Base-by-base conservation (phyloP, 1,140 invertebrate species). In the Ctenoplectra terminalis region DNA sequence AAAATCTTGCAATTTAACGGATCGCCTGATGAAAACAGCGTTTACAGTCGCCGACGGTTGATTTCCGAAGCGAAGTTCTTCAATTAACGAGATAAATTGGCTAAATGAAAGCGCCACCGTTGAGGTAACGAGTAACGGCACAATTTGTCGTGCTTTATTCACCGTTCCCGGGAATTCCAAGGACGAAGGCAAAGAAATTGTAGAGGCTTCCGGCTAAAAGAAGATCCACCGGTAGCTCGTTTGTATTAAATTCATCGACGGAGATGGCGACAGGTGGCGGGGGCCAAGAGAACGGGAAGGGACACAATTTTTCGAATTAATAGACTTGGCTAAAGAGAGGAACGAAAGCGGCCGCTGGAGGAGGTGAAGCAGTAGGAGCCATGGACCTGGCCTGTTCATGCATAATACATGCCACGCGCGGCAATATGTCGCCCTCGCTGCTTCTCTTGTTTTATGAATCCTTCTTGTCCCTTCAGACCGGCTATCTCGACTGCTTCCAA, bases 351-450 rank as follows among this genome's bases (percentile, higher is more conserved):
- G 58, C 6, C 15, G 40, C 0, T 7, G 26, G 23, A 15, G 50
- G n/a, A 67, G 37, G 1, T 11, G 56, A 43, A 50, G 71, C 52
- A 40, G 52, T 34, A 60, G 48, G 40, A 40, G 46, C 50, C n/a
- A 23, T 40, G 50, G 67, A 31, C 70, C 79, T 64, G 73, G 74
- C 56, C 76, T 76, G 69, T 86, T 93, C 91, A 92, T 93, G 90
- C 91, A 93, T 93, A 92, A 93, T 91, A 89, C 92, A 93, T 93
- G 83, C 77, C 83, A 87, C 90, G 86, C 82, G 88, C 89, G 79
- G 91, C 91, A 93, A 93, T 93, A 93, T 93, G 92, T 93, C 88
- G 91, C 87, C 78, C 87, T 85, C 85, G 83, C 79, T 81, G 84
- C 63, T 78, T 84, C 74, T 84, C 80, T 90, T 90, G 80, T 87